These are phyloP conservation scores for Adelognathus sp. DNA, from an alignment of 2,888 invertebrate species.

Conservation along the genomic window DNA sequence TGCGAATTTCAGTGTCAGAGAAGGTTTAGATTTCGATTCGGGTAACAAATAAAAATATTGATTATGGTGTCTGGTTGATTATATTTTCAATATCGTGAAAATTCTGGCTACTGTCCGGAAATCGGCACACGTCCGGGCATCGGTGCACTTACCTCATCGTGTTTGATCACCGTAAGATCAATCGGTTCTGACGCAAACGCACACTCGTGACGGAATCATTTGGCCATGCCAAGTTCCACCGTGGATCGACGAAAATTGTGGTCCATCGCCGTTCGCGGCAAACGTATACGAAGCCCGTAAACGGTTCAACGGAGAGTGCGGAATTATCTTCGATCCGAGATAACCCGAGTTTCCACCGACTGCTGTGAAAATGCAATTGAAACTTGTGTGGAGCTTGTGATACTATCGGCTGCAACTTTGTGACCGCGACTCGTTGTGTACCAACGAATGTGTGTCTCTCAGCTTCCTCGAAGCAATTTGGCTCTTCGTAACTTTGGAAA, in stretches of 20 bases:
- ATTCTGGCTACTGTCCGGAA: too few relatives aligned
- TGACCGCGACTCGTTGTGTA: conserved; percentile 19
- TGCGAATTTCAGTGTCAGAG: too few relatives aligned
- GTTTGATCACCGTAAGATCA: too few relatives aligned
- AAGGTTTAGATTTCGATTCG: too few relatives aligned
- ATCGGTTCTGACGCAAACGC: neutral
- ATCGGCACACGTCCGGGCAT: too few relatives aligned
- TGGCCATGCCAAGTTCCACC: neutral
- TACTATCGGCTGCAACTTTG: conserved; percentile 13
- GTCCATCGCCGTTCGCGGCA: conserved; percentile 43
- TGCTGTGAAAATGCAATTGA: neutral
- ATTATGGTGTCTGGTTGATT: too few relatives aligned
- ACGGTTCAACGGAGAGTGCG: neutral
- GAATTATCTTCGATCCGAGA: conserved; percentile 27
- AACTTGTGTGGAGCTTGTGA: neutral
- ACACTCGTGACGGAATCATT: neutral
- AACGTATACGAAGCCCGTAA: conserved; percentile 11
- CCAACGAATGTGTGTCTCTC: neutral
- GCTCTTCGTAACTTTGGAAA: neutral
- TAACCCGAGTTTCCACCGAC: conserved; percentile 9
- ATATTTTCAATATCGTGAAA: too few relatives aligned
- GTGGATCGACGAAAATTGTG: neutral
- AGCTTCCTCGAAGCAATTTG: neutral
- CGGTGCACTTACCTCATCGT: too few relatives aligned
- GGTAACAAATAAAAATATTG: too few relatives aligned